These are phyloP conservation scores for Gonioctena quinquepunctata DNA, from an alignment of 1,140 invertebrate genomes.

Conservation along the genomic window DNA sequence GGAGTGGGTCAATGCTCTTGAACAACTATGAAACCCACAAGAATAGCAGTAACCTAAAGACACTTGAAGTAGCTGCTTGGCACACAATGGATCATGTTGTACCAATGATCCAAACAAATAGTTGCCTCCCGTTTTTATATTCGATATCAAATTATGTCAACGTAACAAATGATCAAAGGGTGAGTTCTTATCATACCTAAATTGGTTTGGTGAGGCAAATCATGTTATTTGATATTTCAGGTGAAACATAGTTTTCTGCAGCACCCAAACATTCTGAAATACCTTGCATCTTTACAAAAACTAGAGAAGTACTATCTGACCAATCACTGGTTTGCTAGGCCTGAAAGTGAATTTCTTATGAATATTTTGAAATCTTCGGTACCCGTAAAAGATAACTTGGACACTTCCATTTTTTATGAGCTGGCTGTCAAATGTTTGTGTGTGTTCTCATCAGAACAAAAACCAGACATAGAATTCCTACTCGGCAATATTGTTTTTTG, in stretches of 20 bases:
- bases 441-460: conserved; percentile 58
- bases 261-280: conserved; percentile 41
- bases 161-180: conserved; percentile 31
- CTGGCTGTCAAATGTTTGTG: conserved; percentile 61
- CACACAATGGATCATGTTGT: conserved; percentile 58
- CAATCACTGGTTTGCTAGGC: conserved; percentile 63
- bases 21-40: conserved; percentile 56
- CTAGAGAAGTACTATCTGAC: conserved; percentile 47
- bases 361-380: conserved; percentile 57
- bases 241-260: conserved; percentile 50
- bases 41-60: conserved; percentile 49
- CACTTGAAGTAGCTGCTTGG: conserved; percentile 55
- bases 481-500: conserved; percentile 62
- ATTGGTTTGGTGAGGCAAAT: too few relatives aligned
- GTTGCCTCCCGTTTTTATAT: conserved; percentile 59
- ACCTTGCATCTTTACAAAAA: conserved; percentile 35
- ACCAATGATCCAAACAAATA: conserved; percentile 57
- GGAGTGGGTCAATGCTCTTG: conserved; percentile 58
- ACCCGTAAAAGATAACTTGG: conserved; percentile 55
- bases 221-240: conserved; percentile 36
- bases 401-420: conserved; percentile 54
- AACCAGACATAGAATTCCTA: conserved; percentile 57
- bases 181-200: too few relatives aligned
- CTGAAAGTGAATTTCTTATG: conserved; percentile 60
- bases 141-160: conserved; percentile 54